phyloP scores from a whole-genome alignment of 2,113 vertebrate species.

The Xenopus tropicalis region DNA sequence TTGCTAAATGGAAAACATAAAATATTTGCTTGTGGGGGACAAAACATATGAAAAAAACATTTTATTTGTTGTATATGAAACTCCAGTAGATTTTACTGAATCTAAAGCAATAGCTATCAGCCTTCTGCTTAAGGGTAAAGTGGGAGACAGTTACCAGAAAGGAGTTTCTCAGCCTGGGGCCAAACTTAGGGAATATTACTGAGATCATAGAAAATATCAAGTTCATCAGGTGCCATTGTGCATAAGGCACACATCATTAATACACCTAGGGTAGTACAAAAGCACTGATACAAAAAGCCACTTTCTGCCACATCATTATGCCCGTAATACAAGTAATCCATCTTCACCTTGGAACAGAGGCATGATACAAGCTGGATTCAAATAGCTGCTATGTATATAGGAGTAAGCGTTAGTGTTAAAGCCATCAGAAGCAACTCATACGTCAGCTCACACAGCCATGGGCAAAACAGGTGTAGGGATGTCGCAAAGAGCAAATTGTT shows the following conservation, averaged over 20 bases:
- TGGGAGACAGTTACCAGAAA: too few relatives aligned
- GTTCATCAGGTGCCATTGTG: constrained; percentile 53
- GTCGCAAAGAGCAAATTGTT: constrained; percentile 29
- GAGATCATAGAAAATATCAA: not conserved
- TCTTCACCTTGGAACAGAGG: not conserved
- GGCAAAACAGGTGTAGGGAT: constrained; percentile 60
- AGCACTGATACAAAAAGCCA: not conserved
- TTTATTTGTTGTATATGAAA: too few relatives aligned
- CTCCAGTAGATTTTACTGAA: too few relatives aligned
- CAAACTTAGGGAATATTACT: too few relatives aligned
- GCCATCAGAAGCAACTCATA: constrained; percentile 53
- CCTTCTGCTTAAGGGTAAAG: too few relatives aligned
- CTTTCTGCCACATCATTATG: not conserved
- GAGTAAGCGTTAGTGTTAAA: constrained; percentile 46
- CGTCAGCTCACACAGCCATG: constrained; percentile 51
- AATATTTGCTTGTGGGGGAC: too few relatives aligned
- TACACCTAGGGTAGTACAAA: not conserved
- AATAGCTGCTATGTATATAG: not conserved
- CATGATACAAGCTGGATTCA: not conserved
- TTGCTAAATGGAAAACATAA: too few relatives aligned
- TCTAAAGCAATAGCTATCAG: too few relatives aligned
- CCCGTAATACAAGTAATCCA: not conserved
- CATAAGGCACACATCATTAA: not conserved
- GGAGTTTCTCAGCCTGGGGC: too few relatives aligned
- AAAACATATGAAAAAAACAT: too few relatives aligned